Base-by-base conservation (phyloP, 35 echinoderm and acorn worm genomes). In the Lytechinus pictus region DNA sequence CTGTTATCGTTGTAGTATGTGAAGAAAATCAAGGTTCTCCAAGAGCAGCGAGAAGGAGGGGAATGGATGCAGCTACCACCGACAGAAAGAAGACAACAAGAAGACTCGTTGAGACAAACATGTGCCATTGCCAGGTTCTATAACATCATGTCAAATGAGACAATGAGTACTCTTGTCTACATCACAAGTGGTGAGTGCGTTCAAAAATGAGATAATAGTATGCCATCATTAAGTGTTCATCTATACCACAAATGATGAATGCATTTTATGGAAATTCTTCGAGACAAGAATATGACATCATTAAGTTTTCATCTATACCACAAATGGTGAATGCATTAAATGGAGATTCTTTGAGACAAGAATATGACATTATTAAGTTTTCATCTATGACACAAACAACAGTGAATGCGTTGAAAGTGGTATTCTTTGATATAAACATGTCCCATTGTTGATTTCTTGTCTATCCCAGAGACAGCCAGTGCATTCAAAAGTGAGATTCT, bases 61-160 rank as follows among this genome's bases (percentile, higher is more conserved):
- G 98, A 99, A 79, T 97, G 97, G 95, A 54, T 93, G 27, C 86
- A 28, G 10, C 95, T 99, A 21, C 44, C 89, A 12, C 95, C 95
- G 10, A 71, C 72, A 9, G 97, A 99, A 14, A 87, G 95, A 44
- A 87, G 95, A 61, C 97, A 99, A 54, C 97, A 95, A 66, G 98
- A 99, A 56, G 58, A 86, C 28, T 94, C 88, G 9, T 86, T 99
- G 14, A 79, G 96, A 52, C 96, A 96, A 7, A 91, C 92, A 13
- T 95, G 89, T 14, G 89, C 86, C 88, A 96, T 99, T 52, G 97
- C 97, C 19, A 94, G 95, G 52, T 99, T 99, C 95, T 97, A 97
- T 72, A 99, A 99, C 92, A 96, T 97, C 55, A 97, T 97, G 98
- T 97, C 98, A 57, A 97, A 97, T 8, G 98, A 99, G 55, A 97